Percentiles rank a stretch among this genome's conserved stretches.
phyloP scores from a whole-genome alignment of 2,888 invertebrate genomes.

The Hybos culiciformis region DNA sequence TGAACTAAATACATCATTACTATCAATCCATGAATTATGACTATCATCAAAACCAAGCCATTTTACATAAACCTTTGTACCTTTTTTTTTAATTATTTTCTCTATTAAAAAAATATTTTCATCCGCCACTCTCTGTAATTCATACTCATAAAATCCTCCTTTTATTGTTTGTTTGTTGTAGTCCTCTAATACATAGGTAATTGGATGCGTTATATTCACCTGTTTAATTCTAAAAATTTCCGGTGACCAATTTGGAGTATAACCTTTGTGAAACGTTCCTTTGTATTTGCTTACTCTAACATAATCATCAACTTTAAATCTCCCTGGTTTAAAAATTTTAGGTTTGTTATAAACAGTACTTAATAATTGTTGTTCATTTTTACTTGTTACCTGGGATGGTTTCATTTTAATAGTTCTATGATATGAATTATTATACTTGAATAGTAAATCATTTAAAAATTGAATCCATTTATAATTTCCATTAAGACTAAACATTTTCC shows the following conservation, averaged over 20 bases:
- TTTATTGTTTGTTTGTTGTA: constrained; percentile 18
- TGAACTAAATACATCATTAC: too few species aligned
- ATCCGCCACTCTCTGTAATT: constrained; percentile 21
- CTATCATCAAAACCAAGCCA: constrained; percentile 19
- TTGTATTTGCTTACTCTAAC: constrained; percentile 1
- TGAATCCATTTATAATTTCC: constrained; percentile 14
- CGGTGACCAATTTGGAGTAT: not conserved
- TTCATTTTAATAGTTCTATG: constrained; percentile 11
- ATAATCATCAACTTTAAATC: not conserved
- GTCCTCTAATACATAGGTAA: constrained; percentile 19
- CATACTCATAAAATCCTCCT: constrained; percentile 23
- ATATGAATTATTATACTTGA: constrained; percentile 16
- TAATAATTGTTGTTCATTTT: not conserved
- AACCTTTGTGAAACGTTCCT: not conserved
- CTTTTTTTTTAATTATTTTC: constrained; percentile 18
- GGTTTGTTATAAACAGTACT: not conserved
- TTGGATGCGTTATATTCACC: constrained; percentile 19
- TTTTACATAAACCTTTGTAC: constrained; percentile 13
- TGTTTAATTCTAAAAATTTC: constrained; percentile 20
- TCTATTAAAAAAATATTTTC: constrained; percentile 24
- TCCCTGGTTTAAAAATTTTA: not conserved
- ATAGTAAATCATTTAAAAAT: constrained; percentile 13
- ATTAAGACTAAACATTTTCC: constrained; percentile 15
- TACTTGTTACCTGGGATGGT: not conserved
- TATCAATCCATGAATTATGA: constrained; percentile 21